Percentiles rank a stretch among this genome's conserved stretches.
Conservation (phyloP, 35 echinoderm and acorn worm genomes). For the Heliocidaris tuberculata region DNA sequence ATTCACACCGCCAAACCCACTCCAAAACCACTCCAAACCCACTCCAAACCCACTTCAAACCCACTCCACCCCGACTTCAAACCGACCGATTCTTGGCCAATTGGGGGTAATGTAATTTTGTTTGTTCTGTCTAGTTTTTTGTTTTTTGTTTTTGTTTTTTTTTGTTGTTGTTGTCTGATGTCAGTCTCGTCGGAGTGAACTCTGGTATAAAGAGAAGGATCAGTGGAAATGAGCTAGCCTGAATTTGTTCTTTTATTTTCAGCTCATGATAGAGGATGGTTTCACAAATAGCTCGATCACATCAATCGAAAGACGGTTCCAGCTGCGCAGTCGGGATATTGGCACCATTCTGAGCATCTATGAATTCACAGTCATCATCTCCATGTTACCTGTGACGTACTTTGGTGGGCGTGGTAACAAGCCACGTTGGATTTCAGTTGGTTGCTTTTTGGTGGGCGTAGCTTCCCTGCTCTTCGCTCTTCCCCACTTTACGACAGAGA, state of each 20-base stretch:
- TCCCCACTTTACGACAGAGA: conserved; percentile 74
- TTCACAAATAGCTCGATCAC: conserved; percentile 61
- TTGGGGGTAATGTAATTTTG: too few species aligned
- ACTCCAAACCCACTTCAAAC: too few species aligned
- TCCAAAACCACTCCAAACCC: too few species aligned
- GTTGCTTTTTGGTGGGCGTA: conserved; percentile 57
- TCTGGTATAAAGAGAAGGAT: too few species aligned
- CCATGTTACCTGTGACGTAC: conserved; percentile 71
- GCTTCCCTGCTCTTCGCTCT: conserved; percentile 67
- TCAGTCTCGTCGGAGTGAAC: too few species aligned
- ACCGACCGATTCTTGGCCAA: too few species aligned
- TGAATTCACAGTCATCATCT: conserved; percentile 50
- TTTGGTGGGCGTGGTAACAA: conserved; percentile 75
- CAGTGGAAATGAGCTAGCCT: too few species aligned
- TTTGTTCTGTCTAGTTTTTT: too few species aligned
- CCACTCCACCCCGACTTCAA: too few species aligned
- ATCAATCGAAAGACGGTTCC: conserved; percentile 76
- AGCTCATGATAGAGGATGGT: conserved; percentile 76
- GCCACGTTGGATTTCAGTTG: conserved; percentile 71
- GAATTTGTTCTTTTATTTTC: background rate
- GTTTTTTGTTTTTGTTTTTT: too few species aligned
- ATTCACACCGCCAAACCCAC: too few species aligned
- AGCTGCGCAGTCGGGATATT: conserved; percentile 62
- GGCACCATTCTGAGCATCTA: conserved; percentile 76
- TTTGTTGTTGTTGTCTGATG: background rate